phyloP scores from a whole-genome alignment of 2,113 vertebrate species.

The Chlorodrepanis virens region DNA sequence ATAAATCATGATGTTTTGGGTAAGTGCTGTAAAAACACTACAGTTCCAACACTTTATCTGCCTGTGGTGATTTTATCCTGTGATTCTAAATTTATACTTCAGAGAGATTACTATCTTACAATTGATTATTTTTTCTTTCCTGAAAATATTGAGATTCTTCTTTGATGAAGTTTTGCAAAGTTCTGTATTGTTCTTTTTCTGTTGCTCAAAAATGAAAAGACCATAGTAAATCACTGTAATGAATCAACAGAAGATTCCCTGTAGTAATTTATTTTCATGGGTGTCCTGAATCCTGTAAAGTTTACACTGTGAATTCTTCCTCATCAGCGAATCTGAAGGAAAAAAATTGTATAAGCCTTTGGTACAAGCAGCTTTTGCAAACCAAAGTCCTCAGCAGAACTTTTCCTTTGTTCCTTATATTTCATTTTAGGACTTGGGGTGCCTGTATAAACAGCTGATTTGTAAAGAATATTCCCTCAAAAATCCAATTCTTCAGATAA shows the following conservation, averaged over 20 bases:
- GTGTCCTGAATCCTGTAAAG: not conserved
- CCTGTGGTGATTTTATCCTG: not conserved
- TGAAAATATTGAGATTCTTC: not conserved
- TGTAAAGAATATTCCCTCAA: not conserved
- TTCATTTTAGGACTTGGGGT: not conserved
- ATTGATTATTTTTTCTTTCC: not conserved
- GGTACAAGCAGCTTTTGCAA: not conserved
- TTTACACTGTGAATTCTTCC: not conserved
- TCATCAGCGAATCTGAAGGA: not conserved
- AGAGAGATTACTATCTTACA: not conserved
- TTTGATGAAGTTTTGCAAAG: not conserved
- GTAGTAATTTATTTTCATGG: not conserved
- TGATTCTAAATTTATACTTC: not conserved
- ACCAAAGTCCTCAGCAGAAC: not conserved
- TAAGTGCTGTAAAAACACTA: not conserved
- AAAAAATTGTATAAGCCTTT: not conserved
- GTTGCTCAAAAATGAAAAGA: not conserved
- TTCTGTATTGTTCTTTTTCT: not conserved
- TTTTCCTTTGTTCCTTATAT: not conserved
- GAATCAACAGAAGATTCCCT: not conserved
- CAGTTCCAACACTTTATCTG: not conserved
- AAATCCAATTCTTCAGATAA: not conserved
- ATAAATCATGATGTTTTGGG: not conserved
- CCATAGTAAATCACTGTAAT: not conserved
- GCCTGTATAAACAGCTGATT: not conserved